These are phyloP conservation scores for Cenopis cana DNA, from an alignment of 2,888 invertebrate genomes.

Conservation along the genomic window DNA sequence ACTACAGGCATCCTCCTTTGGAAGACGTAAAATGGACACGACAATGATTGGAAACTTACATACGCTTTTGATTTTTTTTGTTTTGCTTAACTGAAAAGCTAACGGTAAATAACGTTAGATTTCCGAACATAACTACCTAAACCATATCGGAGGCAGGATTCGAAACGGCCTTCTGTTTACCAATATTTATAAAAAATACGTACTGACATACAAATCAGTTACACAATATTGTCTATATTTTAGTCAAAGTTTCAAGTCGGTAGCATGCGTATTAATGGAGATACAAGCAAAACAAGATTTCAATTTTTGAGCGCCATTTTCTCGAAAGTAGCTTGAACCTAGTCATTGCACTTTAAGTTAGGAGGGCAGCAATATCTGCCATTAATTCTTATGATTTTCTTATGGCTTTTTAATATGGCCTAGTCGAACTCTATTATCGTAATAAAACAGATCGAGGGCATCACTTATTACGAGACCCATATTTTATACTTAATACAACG, in stretches of 20 bases:
- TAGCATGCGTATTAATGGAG: no score
- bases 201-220: no score
- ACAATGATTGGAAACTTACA: not conserved
- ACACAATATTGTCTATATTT: no score
- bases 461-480: conserved; percentile 9
- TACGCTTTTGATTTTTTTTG: not conserved
- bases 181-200: no score
- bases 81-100: not conserved
- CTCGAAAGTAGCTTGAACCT: no score
- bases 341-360: no score
- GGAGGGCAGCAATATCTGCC: no score
- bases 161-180: no score
- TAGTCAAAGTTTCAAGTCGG: no score
- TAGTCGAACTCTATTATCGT: not conserved
- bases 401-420: not conserved
- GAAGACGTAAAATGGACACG: not conserved
- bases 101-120: not conserved
- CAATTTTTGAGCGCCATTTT: no score
- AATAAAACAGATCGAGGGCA: conserved; percentile 12
- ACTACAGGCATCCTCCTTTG: not conserved
- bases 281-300: no score
- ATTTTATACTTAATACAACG: conserved; percentile 9
- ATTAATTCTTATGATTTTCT: no score
- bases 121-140: not conserved
- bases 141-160: not conserved